Base-by-base conservation (phyloP, 2,113 vertebrate species). In the Phoxinus phoxinus region DNA sequence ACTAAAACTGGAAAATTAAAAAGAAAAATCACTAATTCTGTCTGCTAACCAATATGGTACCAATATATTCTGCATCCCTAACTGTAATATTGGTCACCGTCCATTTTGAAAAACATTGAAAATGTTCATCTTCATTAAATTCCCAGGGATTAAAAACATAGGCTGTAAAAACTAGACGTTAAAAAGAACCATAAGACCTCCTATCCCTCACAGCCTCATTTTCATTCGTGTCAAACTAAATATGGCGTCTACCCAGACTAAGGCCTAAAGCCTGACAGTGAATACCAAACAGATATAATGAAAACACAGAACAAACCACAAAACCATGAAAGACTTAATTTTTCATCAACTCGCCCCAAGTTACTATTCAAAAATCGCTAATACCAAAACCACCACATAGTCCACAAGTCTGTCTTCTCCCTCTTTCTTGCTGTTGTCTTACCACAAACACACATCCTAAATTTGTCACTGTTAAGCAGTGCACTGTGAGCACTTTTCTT, bases 391-490 rank as follows among this genome's bases (percentile, higher is more conserved):
- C 73, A 65, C 72, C 23, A 35, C 76, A 35, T 19, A 46, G 32
- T 72, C 65, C 77, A 56, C 67, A 84, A 85, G 73, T 78, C 85
- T 85, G 65, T 86, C 67, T 32, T 72, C 61, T 51, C 46, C 48
- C 59, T 81, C 48, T 82, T 84, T 76, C 44, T 72, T 65, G 30
- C 63, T 76, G 53, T 67, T 86, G 53, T 80, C 81, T 48, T 69
- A 46, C 63, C 85, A 89, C 82, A 86, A 72, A 65, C 56, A 69
- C 63, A 86, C 53, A 87, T 53, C 59, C 87, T 89, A 65, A 78
- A 87, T 87, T 88, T 91, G 90, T 72, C 56, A 76, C 76, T 87
- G 86, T 87, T 76, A 69, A 91, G 85, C 25, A 77, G 44, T 11
- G 86, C 85, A 77, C 77, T 76, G 81, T 30, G 65, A 84, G 46